Percentiles rank a stretch among this genome's conserved stretches.
Conservation (phyloP, 2,888 invertebrate genomes). For the Artemia sinica region DNA sequence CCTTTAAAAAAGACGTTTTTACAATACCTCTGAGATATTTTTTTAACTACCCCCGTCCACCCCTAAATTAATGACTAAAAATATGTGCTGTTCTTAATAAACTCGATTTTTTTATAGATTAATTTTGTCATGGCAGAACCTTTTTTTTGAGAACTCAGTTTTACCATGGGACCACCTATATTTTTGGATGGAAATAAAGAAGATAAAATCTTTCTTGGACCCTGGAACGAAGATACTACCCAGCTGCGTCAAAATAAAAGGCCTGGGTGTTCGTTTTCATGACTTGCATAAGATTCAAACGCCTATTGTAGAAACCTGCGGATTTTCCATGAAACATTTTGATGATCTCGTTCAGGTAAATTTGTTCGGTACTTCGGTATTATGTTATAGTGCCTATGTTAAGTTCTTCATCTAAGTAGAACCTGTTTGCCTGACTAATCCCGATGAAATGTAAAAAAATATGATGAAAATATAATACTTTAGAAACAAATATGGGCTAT, state of each 20-base stretch:
- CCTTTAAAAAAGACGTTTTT: neutral
- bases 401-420: too few species aligned
- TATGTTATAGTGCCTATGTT: too few species aligned
- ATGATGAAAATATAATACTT: too few species aligned
- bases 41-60: too few species aligned
- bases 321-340: conserved; percentile 64
- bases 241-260: conserved; percentile 46
- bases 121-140: conserved; percentile 68
- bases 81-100: neutral
- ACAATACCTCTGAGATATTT: too few species aligned
- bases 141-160: conserved; percentile 54
- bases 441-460: too few species aligned
- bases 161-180: conserved; percentile 83
- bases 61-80: neutral
- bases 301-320: conserved; percentile 46
- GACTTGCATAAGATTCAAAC: conserved; percentile 79
- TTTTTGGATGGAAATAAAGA: conserved; percentile 49
- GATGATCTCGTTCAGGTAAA: conserved; percentile 65
- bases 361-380: too few species aligned
- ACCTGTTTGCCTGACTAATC: too few species aligned
- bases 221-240: conserved; percentile 44
- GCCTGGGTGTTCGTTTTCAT: conserved; percentile 62
- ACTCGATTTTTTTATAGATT: conserved; percentile 32
- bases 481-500: too few species aligned
- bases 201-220: conserved; percentile 36